Evolutionary conservation across 2,797 vertebrate genomes (phyloP).

Genomic region (Heterohyrax brucei): DNA sequence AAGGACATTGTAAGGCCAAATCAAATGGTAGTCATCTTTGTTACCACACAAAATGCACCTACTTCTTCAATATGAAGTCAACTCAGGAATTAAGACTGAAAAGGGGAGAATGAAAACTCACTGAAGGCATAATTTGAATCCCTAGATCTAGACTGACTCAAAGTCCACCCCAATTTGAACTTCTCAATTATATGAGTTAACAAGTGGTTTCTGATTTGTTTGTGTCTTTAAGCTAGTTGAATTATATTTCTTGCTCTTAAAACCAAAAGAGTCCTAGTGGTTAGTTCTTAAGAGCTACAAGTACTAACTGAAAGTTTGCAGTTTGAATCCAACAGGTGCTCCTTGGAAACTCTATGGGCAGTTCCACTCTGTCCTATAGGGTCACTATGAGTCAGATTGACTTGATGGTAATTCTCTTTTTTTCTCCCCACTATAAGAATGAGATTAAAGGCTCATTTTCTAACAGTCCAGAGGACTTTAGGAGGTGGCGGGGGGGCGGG

Average conservation of each 20-base stretch:
- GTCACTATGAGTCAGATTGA: too few species aligned
- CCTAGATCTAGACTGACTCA: neutral
- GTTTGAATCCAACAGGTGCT: too few species aligned
- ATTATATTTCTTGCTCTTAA: conserved; percentile 1
- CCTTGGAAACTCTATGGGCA: too few species aligned
- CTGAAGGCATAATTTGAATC: neutral
- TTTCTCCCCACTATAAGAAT: too few species aligned
- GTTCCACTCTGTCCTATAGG: too few species aligned
- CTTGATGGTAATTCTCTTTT: too few species aligned
- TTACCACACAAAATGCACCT: neutral
- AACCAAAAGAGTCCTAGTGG: neutral
- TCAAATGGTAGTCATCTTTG: neutral
- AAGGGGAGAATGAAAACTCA: neutral
- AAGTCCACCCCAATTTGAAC: neutral
- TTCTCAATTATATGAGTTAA: neutral
- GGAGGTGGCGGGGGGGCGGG: neutral
- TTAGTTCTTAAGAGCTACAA: too few species aligned
- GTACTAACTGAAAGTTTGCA: too few species aligned
- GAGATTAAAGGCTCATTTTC: neutral
- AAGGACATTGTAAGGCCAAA: neutral
- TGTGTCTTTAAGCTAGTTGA: conserved; percentile 19
- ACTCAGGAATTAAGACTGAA: neutral
- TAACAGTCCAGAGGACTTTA: neutral
- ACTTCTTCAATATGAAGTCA: conserved; percentile 18
- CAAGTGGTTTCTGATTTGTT: neutral